Base-by-base conservation (phyloP, 2,113 vertebrate genomes). In the Microcebus ravelobensis region DNA sequence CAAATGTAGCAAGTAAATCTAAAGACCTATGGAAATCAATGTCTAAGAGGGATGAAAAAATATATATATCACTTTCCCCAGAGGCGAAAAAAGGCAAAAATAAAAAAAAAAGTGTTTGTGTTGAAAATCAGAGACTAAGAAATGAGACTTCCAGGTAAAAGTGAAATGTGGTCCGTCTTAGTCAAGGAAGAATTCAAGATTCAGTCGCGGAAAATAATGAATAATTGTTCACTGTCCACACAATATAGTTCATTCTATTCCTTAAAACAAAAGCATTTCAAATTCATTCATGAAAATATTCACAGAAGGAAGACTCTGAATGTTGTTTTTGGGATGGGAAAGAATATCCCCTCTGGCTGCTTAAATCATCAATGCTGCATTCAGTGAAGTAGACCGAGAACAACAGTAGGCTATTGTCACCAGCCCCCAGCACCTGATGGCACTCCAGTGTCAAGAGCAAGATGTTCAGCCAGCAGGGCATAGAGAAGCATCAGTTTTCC, bases 261-360 rank as follows among this genome's bases (percentile, higher is more conserved):
- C 55, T 57, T 3, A 23, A 80, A 65, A 97, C 96, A 97, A 97
- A 96, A 70, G 57, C 76, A 29, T 45, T 95, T 76, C 61, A 79
- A 82, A 80, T 45, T 87, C 87, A 92, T 77, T 95, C 79, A 63
- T 0, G 65, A 94, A 92, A 91, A 90, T 83, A 88, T 93, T 93
- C 91, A 48, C 90, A 91, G 93, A 95, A 95, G 97, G 65, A 96
- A 96, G 79, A 39, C 76, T 86, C 86, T 42, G 83, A 59, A 20
- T 96, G 95, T 97, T 97, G 82, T 97, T 96, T 96, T 97, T 95
- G 97, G 97, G 90, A 94, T 36, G 3, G 61, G 86, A 96, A 96
- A 92, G 94, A 67, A 18, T 8, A 55, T 88, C 61, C 95, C 98
- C 95, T 74, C 29, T 8, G 97, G 97, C 95, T 84, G 27, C 80